Conservation (phyloP, 2,113 vertebrate species). For the Micromys minutus region DNA sequence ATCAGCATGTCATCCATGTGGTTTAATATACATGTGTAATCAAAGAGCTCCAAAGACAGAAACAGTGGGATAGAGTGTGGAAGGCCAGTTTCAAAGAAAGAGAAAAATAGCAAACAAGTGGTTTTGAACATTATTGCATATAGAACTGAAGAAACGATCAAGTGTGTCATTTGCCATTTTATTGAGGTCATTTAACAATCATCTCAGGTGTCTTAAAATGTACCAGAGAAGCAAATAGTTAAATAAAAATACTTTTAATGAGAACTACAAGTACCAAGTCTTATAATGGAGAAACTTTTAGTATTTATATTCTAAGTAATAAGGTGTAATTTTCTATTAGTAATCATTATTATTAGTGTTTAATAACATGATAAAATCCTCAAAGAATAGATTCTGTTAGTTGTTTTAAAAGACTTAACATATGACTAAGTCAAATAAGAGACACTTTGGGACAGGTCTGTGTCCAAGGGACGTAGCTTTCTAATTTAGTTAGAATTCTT, state of each 20-base stretch:
- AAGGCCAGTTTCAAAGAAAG: not conserved
- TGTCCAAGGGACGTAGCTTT: slow-evolving; percentile 60
- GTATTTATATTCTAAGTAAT: not conserved
- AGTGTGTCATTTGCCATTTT: slow-evolving; percentile 76
- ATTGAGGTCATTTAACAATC: slow-evolving; percentile 31
- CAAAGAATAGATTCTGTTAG: slow-evolving; percentile 19
- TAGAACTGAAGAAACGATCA: slow-evolving; percentile 74
- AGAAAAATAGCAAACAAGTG: slow-evolving; percentile 56
- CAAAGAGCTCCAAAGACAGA: not conserved
- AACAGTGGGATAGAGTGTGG: not conserved
- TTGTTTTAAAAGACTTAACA: slow-evolving; percentile 32
- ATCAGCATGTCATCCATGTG: slow-evolving; percentile 5
- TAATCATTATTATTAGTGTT: not conserved
- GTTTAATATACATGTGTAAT: not conserved
- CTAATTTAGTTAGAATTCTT: slow-evolving; percentile 75
- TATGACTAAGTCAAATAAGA: slow-evolving; percentile 47
- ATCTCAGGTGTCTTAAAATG: slow-evolving; percentile 48
- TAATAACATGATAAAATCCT: slow-evolving; percentile 34
- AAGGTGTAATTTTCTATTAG: slow-evolving; percentile 24
- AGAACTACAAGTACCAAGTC: not conserved
- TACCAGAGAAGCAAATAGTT: not conserved
- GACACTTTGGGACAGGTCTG: slow-evolving; percentile 9
- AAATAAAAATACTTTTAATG: not conserved
- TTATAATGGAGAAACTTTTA: slow-evolving; percentile 52
- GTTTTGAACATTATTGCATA: slow-evolving; percentile 83